Conservation (phyloP, 2,113 vertebrate species). For the Nyctibius bracteatus region DNA sequence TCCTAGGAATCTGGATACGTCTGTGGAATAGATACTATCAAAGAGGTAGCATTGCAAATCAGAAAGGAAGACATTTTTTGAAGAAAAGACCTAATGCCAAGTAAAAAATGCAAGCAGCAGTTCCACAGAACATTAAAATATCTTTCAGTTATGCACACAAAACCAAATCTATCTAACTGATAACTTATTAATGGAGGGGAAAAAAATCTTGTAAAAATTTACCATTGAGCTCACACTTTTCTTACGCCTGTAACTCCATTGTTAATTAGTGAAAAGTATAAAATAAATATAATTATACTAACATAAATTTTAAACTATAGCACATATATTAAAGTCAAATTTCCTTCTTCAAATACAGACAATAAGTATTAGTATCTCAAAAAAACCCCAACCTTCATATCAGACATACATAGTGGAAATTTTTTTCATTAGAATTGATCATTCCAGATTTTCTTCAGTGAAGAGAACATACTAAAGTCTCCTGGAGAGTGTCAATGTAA, state of each 20-base stretch:
- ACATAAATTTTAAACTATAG: neutral
- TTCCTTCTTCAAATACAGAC: neutral
- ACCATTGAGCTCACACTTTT: neutral
- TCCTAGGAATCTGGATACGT: neutral
- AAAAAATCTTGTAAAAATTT: neutral
- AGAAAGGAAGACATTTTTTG: neutral
- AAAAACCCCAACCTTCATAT: neutral
- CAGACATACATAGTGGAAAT: fast-evolving
- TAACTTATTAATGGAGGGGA: fast-evolving
- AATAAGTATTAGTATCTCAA: neutral
- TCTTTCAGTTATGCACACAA: neutral
- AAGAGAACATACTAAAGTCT: neutral
- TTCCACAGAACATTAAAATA: neutral
- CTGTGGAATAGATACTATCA: neutral
- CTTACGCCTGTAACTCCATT: neutral
- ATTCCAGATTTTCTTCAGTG: neutral
- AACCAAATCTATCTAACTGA: neutral
- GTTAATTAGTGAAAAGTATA: neutral
- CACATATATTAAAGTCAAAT: neutral
- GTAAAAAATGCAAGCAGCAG: neutral
- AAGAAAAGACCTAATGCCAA: neutral
- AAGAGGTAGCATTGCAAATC: neutral
- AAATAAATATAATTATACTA: neutral
- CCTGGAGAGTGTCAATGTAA: neutral
- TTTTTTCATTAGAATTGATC: neutral